A percentile compares a stretch with the other conserved stretches of the same genome.
These are phyloP conservation scores for Triops cancriformis DNA, from an alignment of 1,140 invertebrate genomes.

Conservation along the genomic window DNA sequence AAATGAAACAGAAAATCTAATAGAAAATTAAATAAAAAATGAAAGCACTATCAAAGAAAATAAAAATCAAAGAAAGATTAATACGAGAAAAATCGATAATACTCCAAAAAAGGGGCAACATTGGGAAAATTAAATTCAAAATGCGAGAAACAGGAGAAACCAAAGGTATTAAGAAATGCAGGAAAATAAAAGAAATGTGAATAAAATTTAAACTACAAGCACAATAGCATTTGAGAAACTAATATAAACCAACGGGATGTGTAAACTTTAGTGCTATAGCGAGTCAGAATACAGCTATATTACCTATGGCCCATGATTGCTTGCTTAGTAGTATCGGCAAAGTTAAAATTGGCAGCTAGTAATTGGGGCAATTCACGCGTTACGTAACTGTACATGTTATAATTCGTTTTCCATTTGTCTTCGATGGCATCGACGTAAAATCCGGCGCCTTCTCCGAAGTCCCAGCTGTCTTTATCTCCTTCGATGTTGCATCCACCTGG, in stretches of 20 bases:
- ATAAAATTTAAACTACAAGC: not conserved
- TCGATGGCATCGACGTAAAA: slow-evolving; percentile 91
- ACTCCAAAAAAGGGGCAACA: too few species aligned
- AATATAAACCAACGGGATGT: too few species aligned
- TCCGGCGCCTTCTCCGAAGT: slow-evolving; percentile 90
- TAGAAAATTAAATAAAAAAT: too few species aligned
- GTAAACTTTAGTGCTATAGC: too few species aligned
- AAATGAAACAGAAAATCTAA: too few species aligned
- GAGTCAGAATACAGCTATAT: slow-evolving; percentile 15
- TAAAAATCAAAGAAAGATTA: too few species aligned
- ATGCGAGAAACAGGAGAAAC: too few species aligned
- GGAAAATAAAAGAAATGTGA: not conserved
- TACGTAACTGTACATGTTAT: slow-evolving; percentile 95
- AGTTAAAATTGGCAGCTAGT: slow-evolving; percentile 63
- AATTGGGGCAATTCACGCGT: slow-evolving; percentile 76
- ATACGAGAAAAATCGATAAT: too few species aligned
- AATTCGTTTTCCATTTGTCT: slow-evolving; percentile 87
- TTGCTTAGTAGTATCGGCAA: slow-evolving; percentile 46
- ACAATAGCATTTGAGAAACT: too few species aligned
- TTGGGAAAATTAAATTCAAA: too few species aligned
- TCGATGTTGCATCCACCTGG: slow-evolving; percentile 72
- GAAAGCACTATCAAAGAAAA: too few species aligned
- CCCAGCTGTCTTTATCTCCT: slow-evolving; percentile 81
- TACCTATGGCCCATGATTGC: slow-evolving; percentile 83
- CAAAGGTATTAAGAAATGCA: too few species aligned